A percentile compares a stretch with the other conserved stretches of the same genome.
phyloP scores from a whole-genome alignment of 2,113 vertebrate genomes.

The Grammomys surdaster region DNA sequence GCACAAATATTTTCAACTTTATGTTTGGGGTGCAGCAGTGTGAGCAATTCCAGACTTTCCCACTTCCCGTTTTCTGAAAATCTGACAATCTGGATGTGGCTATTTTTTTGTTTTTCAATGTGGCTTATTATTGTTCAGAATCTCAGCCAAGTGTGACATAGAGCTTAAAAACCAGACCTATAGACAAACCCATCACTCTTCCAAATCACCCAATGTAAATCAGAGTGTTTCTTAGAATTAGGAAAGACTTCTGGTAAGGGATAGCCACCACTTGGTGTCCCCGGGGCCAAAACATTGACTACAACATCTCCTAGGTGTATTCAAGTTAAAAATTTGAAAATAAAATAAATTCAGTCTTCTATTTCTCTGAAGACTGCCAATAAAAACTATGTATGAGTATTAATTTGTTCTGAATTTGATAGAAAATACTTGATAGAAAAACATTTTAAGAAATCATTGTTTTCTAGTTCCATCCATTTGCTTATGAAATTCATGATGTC shows the following conservation, averaged over 20 bases:
- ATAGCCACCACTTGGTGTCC: background rate
- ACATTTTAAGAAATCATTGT: background rate
- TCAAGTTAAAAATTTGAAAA: constrained; percentile 1
- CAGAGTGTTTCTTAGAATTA: background rate
- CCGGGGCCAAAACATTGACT: background rate
- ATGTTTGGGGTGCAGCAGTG: background rate
- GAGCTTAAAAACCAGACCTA: background rate
- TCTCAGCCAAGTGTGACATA: background rate
- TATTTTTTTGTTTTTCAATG: background rate
- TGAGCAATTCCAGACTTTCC: background rate
- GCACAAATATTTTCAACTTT: background rate
- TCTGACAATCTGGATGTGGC: background rate
- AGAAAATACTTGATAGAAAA: constrained; percentile 16
- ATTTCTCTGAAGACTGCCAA: background rate
- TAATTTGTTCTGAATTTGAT: constrained; percentile 26
- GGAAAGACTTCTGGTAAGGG: background rate
- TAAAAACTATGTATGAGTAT: constrained; percentile 31
- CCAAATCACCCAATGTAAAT: background rate
- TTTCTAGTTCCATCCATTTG: background rate
- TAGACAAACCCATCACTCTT: background rate
- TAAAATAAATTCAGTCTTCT: background rate
- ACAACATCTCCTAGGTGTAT: background rate
- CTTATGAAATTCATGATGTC: too few relatives aligned
- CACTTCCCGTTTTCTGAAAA: background rate
- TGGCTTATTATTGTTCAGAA: background rate